phyloP scores from a whole-genome alignment of 1,140 invertebrate genomes.

The Nebria ingens region DNA sequence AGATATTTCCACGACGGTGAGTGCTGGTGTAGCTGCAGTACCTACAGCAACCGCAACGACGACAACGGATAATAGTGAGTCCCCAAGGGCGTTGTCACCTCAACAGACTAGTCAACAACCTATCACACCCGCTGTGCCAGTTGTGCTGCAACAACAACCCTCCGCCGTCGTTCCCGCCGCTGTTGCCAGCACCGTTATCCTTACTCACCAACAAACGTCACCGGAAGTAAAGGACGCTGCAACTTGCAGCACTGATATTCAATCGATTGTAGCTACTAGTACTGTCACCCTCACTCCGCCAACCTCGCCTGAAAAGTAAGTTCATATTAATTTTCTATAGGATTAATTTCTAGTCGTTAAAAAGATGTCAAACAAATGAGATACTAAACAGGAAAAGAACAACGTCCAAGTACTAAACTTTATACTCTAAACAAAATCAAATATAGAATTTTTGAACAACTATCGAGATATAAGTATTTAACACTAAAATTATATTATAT shows the following conservation, averaged over 20 bases:
- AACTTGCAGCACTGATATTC: conserved; percentile 32
- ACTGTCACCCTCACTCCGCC: conserved; percentile 45
- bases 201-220: conserved; percentile 13
- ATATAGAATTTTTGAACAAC: too few relatives aligned
- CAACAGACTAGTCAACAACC: conserved; percentile 24
- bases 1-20: background rate
- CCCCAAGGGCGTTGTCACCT: conserved; percentile 25
- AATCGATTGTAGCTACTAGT: conserved; percentile 35
- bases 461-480: too few relatives aligned
- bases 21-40: background rate
- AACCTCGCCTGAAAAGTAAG: conserved; percentile 50
- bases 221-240: conserved; percentile 35
- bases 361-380: background rate
- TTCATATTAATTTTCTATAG: too few relatives aligned
- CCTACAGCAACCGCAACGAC: background rate
- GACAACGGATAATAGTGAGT: conserved; percentile 17
- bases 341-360: too few relatives aligned
- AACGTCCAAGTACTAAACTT: too few relatives aligned
- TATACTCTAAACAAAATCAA: too few relatives aligned
- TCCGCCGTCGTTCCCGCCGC: background rate
- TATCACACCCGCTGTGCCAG: conserved; percentile 21
- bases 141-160: conserved; percentile 2
- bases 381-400: too few relatives aligned
- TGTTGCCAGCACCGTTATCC: background rate
- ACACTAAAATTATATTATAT: too few relatives aligned